Conservation (phyloP, 92 coral and sea anemone genomes). For the Paramuricea clavata region DNA sequence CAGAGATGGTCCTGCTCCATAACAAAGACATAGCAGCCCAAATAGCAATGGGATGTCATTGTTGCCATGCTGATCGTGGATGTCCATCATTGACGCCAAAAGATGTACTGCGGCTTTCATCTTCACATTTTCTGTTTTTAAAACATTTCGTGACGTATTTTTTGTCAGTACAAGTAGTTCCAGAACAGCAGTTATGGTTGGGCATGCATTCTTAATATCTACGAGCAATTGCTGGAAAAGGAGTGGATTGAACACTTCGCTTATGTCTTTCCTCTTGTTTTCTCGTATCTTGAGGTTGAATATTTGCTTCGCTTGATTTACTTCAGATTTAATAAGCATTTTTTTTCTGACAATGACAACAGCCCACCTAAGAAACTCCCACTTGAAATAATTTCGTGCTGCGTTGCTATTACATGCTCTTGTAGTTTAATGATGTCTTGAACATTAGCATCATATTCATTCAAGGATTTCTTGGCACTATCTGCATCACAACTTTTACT, state of each 20-base stretch:
- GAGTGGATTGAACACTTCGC: too few relatives aligned
- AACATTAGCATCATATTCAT: neutral
- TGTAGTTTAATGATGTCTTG: neutral
- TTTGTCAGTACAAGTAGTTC: slow-evolving; percentile 42
- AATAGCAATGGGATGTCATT: slow-evolving; percentile 61
- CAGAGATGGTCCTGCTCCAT: slow-evolving; percentile 43
- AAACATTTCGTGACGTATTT: slow-evolving; percentile 4
- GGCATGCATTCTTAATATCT: too few relatives aligned
- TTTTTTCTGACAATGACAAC: too few relatives aligned
- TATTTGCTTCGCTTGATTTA: neutral
- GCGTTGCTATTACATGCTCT: neutral
- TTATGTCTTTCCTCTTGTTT: too few relatives aligned
- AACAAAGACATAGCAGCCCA: slow-evolving; percentile 52
- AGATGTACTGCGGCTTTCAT: slow-evolving; percentile 57
- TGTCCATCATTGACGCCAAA: slow-evolving; percentile 51
- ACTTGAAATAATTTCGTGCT: too few relatives aligned
- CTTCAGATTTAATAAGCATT: neutral
- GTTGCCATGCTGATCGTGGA: slow-evolving; percentile 40
- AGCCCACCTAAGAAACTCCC: too few relatives aligned
- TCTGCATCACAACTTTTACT: too few relatives aligned
- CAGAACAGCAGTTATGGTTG: neutral
- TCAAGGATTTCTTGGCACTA: too few relatives aligned
- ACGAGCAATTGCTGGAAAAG: too few relatives aligned
- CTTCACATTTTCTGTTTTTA: slow-evolving; percentile 31
- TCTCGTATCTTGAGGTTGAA: too few relatives aligned